Evolutionary conservation across 2,888 invertebrate genomes (phyloP).

Genomic region (Scrobipalpa costella): DNA sequence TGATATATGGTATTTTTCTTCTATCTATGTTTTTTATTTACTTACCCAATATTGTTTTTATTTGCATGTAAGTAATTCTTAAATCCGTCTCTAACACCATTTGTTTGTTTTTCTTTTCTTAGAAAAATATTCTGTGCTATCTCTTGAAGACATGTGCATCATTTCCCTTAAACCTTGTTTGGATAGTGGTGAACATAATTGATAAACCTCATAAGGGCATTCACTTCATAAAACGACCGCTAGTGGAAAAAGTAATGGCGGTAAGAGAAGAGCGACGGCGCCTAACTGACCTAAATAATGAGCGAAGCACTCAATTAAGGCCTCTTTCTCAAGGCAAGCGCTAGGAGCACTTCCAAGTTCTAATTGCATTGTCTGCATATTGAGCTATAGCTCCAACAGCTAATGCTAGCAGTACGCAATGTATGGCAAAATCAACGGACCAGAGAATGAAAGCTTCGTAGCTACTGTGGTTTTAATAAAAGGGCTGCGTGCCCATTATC

Average conservation of each 20-base stretch:
- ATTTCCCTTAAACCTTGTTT: neutral
- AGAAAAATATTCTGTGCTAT: too few relatives aligned
- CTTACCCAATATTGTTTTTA: too few relatives aligned
- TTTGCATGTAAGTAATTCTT: too few relatives aligned
- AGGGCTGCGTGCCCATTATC: slow-evolving; percentile 26
- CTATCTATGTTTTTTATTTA: too few relatives aligned
- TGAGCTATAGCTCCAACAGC: neutral
- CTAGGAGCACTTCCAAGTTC: slow-evolving; percentile 20
- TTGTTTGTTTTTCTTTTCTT: too few relatives aligned
- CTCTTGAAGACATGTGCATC: neutral
- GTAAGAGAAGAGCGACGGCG: slow-evolving; percentile 23
- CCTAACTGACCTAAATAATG: slow-evolving; percentile 35
- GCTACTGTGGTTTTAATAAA: slow-evolving; percentile 14
- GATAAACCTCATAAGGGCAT: neutral
- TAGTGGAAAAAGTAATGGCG: slow-evolving; percentile 17
- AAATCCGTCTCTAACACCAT: too few relatives aligned
- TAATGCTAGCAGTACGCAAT: slow-evolving; percentile 2
- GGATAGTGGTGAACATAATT: neutral
- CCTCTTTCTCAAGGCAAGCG: slow-evolving; percentile 25
- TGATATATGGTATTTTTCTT: too few relatives aligned
- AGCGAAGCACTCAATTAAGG: slow-evolving; percentile 24
- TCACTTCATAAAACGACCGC: slow-evolving; percentile 9
- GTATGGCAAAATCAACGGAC: neutral
- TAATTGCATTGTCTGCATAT: slow-evolving; percentile 17
- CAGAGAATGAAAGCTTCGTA: neutral